Base-by-base conservation (phyloP, 2,888 invertebrate species). In the Didymodactylos carnosus region DNA sequence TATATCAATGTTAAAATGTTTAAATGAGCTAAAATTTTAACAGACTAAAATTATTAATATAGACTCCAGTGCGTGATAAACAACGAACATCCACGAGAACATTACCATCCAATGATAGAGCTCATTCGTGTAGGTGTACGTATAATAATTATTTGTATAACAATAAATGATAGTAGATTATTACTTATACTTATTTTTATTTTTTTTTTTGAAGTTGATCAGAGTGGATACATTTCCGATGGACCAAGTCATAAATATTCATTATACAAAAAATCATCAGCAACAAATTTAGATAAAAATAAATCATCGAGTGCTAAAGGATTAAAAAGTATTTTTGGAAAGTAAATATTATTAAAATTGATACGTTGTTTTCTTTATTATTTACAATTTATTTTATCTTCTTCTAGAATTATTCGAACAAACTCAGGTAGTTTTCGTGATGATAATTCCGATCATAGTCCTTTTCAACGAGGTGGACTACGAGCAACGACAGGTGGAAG, bases 391-490 rank as follows among this genome's bases (percentile, higher is more conserved):
- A 6, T 43, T 4, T 7, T 13, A 10, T 43, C 43, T 16, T 16
- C 3, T 8, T 62, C 19, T 62, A 62, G 62, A 62, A 62, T 62
- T 19, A 62, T 62, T 62, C 62, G 62, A 35, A 62, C 62, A 4
- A 62, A 62, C 25, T 62, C 62, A 14, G 62, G 62, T 35, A 62
- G 35, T 62, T 62, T 62, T 35, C 62, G 62, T 62, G 62, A 62
- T 35, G 62, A 62, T 62, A 35, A 14, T 62, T 29, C 29, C 2
- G 7, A 35, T 62, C 29, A 29, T 14, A 62, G 35, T 35, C n/a
- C n/a, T 25, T 74, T 74, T 46, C 71, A 72, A 62, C 71, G 74
- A 23, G 74, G 74, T 27, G 74, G 74, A 14, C 43, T 74, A 43
- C 19, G 74, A 43, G 46, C 74, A 39, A 74, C 74, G 25, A 71